Base-by-base conservation (phyloP, 1,140 invertebrate genomes). In the Drosophila nigromelanica region DNA sequence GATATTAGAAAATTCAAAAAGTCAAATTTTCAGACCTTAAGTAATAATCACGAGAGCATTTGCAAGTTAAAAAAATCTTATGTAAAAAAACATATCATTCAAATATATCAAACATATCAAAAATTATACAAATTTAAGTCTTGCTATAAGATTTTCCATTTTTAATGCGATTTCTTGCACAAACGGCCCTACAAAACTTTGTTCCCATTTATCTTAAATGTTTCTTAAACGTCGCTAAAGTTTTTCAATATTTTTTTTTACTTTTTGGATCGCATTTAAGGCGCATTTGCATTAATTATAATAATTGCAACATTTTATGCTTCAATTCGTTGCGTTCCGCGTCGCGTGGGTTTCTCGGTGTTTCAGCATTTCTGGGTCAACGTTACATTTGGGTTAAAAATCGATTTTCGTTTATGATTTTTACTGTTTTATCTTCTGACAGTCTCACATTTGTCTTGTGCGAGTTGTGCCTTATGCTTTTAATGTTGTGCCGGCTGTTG, bases 381-480 rank as follows among this genome's bases (percentile, higher is more conserved):
- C 72, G 39, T 62, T 15, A 70, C 59, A 74, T 63, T 74, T 74
- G 67, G 72, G 72, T 74, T 74, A 63, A 74, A 76, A 64, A 76
- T 72, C 54, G 69, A 72, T 76, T 76, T 76, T 76, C 61, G 69
- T 76, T 76, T 73, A 67, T 73, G 61, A 48, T 72, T 74, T 50
- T 70, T 60, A 51, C 50, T 52, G 47, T 64, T 59, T 71, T 18
- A n/a, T 18, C 24, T 45, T 58, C 40, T 40, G 51, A 10, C 54
- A 48, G 43, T 76, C 42, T 70, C 56, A 52, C 43, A 58, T 66
- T 66, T 63, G 40, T 71, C 42, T 68, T 5, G 45, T 39, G 18
- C 58, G 33, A 48, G 48, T 52, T 50, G 51, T 21, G 62, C 43
- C 43, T 55, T 73, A 50, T 67, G 50, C 61, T 72, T 15, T 51